These are phyloP conservation scores for Steatocranus sp. DNA, from an alignment of 2,797 vertebrate genomes.

Conservation along the genomic window DNA sequence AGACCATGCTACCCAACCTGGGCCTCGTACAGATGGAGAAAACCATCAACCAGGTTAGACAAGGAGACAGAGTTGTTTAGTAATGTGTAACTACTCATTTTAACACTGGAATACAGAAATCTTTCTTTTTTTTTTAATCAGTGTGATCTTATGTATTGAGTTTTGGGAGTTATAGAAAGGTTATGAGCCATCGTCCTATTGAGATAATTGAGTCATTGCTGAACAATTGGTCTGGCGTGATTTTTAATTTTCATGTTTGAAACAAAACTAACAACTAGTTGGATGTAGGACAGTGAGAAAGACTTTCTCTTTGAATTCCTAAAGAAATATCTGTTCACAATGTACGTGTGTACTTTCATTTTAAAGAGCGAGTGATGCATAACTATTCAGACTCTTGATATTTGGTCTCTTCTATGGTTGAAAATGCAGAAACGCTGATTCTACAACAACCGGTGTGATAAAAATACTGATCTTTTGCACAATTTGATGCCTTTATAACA, in stretches of 20 bases:
- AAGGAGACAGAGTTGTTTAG: background rate
- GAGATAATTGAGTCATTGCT: background rate
- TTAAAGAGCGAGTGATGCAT: background rate
- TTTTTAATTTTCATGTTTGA: background rate
- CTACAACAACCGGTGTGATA: background rate
- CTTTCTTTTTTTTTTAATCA: background rate
- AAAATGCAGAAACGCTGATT: background rate
- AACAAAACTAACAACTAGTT: background rate
- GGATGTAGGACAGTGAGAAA: background rate
- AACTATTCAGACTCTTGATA: background rate
- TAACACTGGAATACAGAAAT: background rate
- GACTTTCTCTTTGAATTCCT: background rate
- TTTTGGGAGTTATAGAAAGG: background rate
- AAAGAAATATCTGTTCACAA: background rate
- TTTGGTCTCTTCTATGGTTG: background rate
- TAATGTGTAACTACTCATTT: background rate
- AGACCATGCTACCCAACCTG: constrained; percentile 93
- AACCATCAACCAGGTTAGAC: constrained; percentile 92
- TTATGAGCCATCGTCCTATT: background rate
- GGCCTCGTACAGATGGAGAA: constrained; percentile 98
- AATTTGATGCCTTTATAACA: background rate
- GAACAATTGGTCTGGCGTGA: background rate
- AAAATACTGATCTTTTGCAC: background rate
- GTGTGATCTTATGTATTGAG: background rate
- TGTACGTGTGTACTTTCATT: background rate